These are phyloP conservation scores for Heliconius erato DNA, from an alignment of 2,888 invertebrate genomes.

Conservation along the genomic window DNA sequence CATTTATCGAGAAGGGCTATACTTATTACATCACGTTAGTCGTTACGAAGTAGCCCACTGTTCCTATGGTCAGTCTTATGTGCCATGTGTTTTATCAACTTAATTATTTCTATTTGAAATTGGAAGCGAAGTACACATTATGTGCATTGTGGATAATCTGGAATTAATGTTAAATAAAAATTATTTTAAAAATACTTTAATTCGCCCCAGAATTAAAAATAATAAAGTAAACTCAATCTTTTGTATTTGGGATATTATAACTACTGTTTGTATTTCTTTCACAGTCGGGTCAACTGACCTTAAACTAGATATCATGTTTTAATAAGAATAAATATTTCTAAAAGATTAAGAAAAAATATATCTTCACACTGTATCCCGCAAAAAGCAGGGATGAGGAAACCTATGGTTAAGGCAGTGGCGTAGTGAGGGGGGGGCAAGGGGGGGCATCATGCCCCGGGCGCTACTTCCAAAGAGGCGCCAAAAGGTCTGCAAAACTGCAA, in stretches of 20 bases:
- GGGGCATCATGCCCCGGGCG: no score
- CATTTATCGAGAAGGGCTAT: no score
- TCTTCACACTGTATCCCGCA: no score
- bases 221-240: background rate
- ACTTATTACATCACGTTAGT: no score
- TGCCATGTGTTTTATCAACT: no score
- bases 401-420: background rate
- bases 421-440: no score
- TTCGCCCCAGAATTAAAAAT: background rate
- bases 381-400: background rate
- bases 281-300: background rate
- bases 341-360: background rate
- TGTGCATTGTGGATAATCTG: background rate
- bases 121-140: background rate
- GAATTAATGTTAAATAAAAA: background rate
- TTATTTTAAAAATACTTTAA: background rate
- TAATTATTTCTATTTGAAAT: no score
- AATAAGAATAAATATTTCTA: background rate
- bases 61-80: no score
- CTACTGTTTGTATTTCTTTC: background rate
- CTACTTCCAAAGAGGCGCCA: no score
- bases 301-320: background rate
- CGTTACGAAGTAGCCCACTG: no score
- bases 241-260: background rate
- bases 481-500: no score